These are phyloP conservation scores for Drosophila nigrodunni DNA, from an alignment of 1,140 invertebrate species.

Conservation along the genomic window DNA sequence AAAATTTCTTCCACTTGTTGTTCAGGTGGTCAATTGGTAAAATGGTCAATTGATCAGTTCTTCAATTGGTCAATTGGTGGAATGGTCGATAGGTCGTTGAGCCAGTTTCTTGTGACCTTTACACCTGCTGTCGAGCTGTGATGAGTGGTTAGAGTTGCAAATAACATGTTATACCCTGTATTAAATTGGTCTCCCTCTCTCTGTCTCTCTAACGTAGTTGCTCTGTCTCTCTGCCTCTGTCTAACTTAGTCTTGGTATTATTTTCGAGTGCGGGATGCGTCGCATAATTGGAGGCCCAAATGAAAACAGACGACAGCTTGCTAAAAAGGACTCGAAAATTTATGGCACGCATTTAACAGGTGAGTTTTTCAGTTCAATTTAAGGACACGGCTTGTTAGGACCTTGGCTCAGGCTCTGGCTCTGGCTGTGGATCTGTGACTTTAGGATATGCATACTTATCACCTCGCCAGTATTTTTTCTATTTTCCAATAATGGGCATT, in stretches of 20 bases:
- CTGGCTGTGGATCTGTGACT: background rate
- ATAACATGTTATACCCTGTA: conserved; percentile 53
- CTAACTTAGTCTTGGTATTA: background rate
- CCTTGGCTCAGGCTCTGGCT: conserved; percentile 6
- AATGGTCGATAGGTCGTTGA: conserved; percentile 17
- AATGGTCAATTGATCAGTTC: conserved; percentile 8
- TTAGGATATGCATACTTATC: conserved; percentile 46
- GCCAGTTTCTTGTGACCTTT: conserved; percentile 43
- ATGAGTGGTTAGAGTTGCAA: conserved; percentile 55
- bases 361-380: conserved; percentile 39
- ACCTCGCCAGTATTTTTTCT: conserved; percentile 10
- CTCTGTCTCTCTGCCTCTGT: background rate
- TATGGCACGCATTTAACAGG: conserved; percentile 62
- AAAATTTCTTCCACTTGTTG: conserved; percentile 8
- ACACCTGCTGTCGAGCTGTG: conserved; percentile 56
- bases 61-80: conserved; percentile 4
- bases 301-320: conserved; percentile 19
- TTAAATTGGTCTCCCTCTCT: background rate
- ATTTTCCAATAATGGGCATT: conserved; percentile 22
- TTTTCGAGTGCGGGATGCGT: conserved; percentile 12
- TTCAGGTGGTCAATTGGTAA: conserved; percentile 1
- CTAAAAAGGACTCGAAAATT: conserved; percentile 19
- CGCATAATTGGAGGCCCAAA: conserved; percentile 47
- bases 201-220: background rate
- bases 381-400: conserved; percentile 68